These are phyloP conservation scores for Gasterosteus aculeatus DNA, from an alignment of 2,113 vertebrate species.

Conservation along the genomic window DNA sequence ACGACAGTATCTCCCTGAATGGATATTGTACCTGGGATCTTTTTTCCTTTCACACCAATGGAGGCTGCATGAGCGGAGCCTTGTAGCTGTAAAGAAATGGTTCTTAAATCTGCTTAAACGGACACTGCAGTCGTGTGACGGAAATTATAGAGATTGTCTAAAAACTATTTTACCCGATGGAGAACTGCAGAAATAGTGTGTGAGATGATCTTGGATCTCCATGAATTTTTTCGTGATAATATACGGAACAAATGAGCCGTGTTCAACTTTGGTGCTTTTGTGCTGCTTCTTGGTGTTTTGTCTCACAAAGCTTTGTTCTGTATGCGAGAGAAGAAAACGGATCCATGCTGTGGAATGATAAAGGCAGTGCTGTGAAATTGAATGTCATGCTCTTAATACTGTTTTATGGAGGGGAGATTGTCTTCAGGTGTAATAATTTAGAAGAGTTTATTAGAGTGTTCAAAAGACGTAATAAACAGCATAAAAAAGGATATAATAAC, in stretches of 20 bases:
- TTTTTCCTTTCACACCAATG: slow-evolving; percentile 38
- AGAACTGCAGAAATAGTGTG: slow-evolving; percentile 38
- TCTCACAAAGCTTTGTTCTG: slow-evolving; percentile 45
- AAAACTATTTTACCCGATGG: slow-evolving; percentile 14
- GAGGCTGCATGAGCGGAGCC: slow-evolving; percentile 67
- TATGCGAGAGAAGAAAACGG: slow-evolving; percentile 51
- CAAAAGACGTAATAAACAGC: slow-evolving; percentile 81
- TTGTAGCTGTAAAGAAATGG: slow-evolving; percentile 60
- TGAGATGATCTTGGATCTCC: slow-evolving; percentile 36
- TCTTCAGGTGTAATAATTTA: slow-evolving; percentile 80
- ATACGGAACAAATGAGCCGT: slow-evolving; percentile 46
- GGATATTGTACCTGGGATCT: slow-evolving; percentile 45
- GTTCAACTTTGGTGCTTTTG: slow-evolving; percentile 67
- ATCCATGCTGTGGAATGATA: slow-evolving; percentile 67
- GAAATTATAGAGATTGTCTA: slow-evolving; percentile 54
- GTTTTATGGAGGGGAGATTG: slow-evolving; percentile 72
- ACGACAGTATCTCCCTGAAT: slow-evolving; percentile 45
- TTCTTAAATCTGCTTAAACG: slow-evolving; percentile 48
- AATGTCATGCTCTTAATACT: slow-evolving; percentile 79
- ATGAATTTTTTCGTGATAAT: slow-evolving; percentile 51
- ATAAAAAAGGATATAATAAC: slow-evolving; percentile 52
- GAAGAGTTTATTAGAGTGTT: slow-evolving; percentile 82
- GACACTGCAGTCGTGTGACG: slow-evolving; percentile 36
- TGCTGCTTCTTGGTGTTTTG: slow-evolving; percentile 74
- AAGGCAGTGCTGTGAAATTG: slow-evolving; percentile 81